These are phyloP conservation scores for Sinotaia quadrata DNA, from an alignment of 2,888 invertebrate species.

Conservation along the genomic window DNA sequence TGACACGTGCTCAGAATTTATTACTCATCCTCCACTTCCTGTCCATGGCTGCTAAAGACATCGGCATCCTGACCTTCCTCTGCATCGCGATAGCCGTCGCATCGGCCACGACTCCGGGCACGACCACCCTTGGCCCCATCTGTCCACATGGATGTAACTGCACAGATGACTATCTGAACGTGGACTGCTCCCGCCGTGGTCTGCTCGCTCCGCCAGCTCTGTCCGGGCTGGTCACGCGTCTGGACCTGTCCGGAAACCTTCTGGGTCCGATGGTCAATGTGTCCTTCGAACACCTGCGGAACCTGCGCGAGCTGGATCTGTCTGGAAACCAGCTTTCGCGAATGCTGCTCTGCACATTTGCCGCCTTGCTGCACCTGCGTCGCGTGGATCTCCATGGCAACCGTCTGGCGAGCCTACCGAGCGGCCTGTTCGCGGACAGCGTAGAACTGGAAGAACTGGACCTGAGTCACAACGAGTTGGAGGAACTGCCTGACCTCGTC, in stretches of 20 bases:
- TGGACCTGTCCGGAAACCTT: slow-evolving; percentile 37
- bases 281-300: slow-evolving; percentile 30
- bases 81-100: background rate
- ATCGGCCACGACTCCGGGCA: background rate
- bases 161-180: slow-evolving; percentile 16
- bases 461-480: slow-evolving; percentile 48
- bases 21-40: background rate
- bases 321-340: slow-evolving; percentile 39
- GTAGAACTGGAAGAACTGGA: slow-evolving; percentile 46
- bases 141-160: slow-evolving; percentile 41
- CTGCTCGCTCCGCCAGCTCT: slow-evolving; percentile 27
- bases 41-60: background rate
- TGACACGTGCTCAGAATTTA: background rate
- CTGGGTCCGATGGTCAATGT: slow-evolving; percentile 40
- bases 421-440: slow-evolving; percentile 44
- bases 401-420: slow-evolving; percentile 41
- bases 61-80: background rate
- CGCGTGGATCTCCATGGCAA: slow-evolving; percentile 42
- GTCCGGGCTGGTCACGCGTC: slow-evolving; percentile 21
- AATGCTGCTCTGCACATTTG: slow-evolving; percentile 37
- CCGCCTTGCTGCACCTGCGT: slow-evolving; percentile 36
- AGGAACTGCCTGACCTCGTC: slow-evolving; percentile 39
- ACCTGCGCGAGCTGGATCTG: slow-evolving; percentile 40
- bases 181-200: slow-evolving; percentile 33
- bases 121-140: background rate